Conservation (phyloP, 30 jellyfish, hydroid and myxozoan species). For the Hydractinia symbiolongicarpus region DNA sequence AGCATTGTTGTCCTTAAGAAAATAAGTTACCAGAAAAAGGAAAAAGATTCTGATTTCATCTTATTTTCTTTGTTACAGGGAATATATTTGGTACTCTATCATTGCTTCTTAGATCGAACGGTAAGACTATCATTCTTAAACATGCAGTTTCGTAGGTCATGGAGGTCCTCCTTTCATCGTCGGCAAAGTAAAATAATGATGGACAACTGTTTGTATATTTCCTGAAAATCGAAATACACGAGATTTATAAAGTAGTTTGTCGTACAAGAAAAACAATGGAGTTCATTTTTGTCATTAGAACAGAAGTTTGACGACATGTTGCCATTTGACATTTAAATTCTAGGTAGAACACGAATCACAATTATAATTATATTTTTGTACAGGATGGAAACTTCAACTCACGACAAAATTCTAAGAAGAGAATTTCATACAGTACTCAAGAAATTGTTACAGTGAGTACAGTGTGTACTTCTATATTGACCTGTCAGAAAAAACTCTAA, state of each 20-base stretch:
- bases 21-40: too few relatives aligned
- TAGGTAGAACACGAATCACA: neutral
- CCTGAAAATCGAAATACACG: too few relatives aligned
- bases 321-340: slow-evolving; percentile 15
- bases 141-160: neutral
- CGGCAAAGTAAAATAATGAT: too few relatives aligned
- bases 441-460: slow-evolving; percentile 76
- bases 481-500: neutral
- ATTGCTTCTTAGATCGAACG: slow-evolving; percentile 71
- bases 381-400: slow-evolving; percentile 47
- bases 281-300: neutral
- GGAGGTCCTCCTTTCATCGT: too few relatives aligned
- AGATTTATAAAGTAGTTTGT: too few relatives aligned
- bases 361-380: too few relatives aligned
- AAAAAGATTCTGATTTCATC: too few relatives aligned
- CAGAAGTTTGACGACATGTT: neutral
- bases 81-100: slow-evolving; percentile 62
- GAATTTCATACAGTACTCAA: slow-evolving; percentile 67
- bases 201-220: too few relatives aligned
- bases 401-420: slow-evolving; percentile 37
- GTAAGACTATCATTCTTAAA: slow-evolving; percentile 24
- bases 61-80: slow-evolving; percentile 40
- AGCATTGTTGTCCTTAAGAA: too few relatives aligned
- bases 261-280: too few relatives aligned
- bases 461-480: neutral